Evolutionary conservation across 2,888 invertebrate genomes (phyloP), one percentile per base, ranked within the genome.

Genomic region (Nymphalis polychloros): DNA sequence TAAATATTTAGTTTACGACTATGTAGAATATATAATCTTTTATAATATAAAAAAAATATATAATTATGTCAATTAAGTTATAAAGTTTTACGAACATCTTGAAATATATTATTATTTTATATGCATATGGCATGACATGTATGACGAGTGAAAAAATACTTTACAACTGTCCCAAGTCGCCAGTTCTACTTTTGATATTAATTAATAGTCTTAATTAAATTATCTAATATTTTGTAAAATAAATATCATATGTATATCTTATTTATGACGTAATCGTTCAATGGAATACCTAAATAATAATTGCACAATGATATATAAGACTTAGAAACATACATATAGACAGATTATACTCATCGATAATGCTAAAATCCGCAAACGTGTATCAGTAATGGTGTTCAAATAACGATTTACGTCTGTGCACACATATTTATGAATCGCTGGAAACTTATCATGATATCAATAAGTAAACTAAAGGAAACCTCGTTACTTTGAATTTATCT

Each of bases 391-490:
- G 75, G 66, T 79, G 79, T 78, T 76, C 78, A 81, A 81, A 82
- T 73, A 83, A 74, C 73, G 76, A 77, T 77, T 77, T 77, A 76
- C 67, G 69, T 70, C 68, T 68, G 67, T 73, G 66, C 73, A 73
- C 70, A 73, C 68, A 66, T 73, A 70, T 72, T 73, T 73, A 78
- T 76, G 73, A 79, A 77, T 79, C 80, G 73, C 76, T 79, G 78
- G 75, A 76, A 77, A 80, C 78, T 84, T 85, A 86, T 83, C 85
- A 76, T 67, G 66, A 67, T 88, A 88, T 89, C 89, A 87, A 80
- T 85, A 87, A 84, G 87, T 79, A 88, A 89, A 89, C 87, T 81
- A 63, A 78, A 84, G 77, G 77, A 81, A 78, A 80, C 80, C 79
- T 81, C 77, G 77, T 84, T 85, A 84, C 84, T 87, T 84, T 83